A percentile compares a stretch with the other conserved stretches of the same genome.
Conservation (phyloP, 1,140 invertebrate genomes). For the Bicyclus anynana region DNA sequence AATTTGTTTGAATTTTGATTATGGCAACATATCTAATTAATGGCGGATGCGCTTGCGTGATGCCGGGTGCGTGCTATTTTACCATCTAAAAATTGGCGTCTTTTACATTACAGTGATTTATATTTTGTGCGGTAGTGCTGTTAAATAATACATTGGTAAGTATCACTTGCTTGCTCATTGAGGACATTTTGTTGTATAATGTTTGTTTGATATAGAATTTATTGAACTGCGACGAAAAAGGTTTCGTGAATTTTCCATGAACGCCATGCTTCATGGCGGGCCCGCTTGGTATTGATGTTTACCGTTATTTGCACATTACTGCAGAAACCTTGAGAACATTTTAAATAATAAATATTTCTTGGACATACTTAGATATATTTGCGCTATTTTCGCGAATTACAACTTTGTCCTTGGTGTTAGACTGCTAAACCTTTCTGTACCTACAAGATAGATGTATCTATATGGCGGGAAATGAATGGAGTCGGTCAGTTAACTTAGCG, state of each 20-base stretch:
- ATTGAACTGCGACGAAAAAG: conserved; percentile 23
- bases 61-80: conserved; percentile 70
- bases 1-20: background rate
- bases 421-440: conserved; percentile 43
- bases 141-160: conserved; percentile 12
- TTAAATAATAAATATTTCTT: too few species aligned
- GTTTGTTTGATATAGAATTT: background rate
- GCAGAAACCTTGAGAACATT: too few species aligned
- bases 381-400: conserved; percentile 38
- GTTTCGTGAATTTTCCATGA: conserved; percentile 66
- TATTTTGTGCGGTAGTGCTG: conserved; percentile 31
- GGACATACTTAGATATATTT: conserved; percentile 4
- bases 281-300: conserved; percentile 45
- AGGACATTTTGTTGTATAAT: background rate
- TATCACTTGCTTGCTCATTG: conserved; percentile 1
- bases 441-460: conserved; percentile 34
- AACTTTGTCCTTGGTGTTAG: conserved; percentile 49
- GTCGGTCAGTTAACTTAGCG: background rate
- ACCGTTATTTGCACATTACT: conserved; percentile 25
- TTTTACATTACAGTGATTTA: conserved; percentile 27
- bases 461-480: conserved; percentile 26
- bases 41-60: conserved; percentile 73
- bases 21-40: conserved; percentile 36
- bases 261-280: conserved; percentile 67
- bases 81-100: conserved; percentile 62